A percentile compares a stretch with the other conserved stretches of the same genome.
Conservation (phyloP, 2,797 vertebrate species). For the Hirundo rustica region DNA sequence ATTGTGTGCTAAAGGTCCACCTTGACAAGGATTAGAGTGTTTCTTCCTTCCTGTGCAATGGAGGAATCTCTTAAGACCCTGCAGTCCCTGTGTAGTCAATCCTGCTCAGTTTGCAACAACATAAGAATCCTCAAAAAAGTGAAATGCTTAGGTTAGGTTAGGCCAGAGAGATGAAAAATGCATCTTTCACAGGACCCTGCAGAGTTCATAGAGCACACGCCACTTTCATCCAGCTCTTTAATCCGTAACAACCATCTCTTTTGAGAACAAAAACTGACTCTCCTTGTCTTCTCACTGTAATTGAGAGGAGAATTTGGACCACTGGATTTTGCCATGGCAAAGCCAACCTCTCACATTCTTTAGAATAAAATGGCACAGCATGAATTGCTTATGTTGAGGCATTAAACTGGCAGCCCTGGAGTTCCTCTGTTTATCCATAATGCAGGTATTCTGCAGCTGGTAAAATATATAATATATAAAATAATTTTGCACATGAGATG, state of each 20-base stretch:
- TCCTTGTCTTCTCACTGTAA: neutral
- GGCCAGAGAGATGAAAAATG: neutral
- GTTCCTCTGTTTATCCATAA: neutral
- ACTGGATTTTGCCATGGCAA: neutral
- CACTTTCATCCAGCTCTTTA: neutral
- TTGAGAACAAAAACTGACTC: neutral
- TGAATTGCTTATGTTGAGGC: neutral
- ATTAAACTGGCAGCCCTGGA: neutral
- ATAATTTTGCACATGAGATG: neutral
- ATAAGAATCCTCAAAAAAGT: neutral
- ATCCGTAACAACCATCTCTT: neutral
- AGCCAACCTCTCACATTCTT: neutral
- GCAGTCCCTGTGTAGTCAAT: neutral
- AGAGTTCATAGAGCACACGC: neutral
- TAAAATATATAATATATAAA: neutral
- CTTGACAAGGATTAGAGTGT: neutral
- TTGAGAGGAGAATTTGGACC: neutral
- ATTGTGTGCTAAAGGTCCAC: neutral
- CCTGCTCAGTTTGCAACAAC: neutral
- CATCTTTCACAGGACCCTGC: neutral
- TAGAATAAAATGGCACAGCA: neutral
- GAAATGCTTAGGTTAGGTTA: neutral
- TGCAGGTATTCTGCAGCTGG: neutral
- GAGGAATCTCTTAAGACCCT: neutral
- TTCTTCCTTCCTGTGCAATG: neutral